Evolutionary conservation across 2,797 vertebrate species (phyloP), one percentile per base, ranked within the genome.

Genomic region (Champsocephalus esox): DNA sequence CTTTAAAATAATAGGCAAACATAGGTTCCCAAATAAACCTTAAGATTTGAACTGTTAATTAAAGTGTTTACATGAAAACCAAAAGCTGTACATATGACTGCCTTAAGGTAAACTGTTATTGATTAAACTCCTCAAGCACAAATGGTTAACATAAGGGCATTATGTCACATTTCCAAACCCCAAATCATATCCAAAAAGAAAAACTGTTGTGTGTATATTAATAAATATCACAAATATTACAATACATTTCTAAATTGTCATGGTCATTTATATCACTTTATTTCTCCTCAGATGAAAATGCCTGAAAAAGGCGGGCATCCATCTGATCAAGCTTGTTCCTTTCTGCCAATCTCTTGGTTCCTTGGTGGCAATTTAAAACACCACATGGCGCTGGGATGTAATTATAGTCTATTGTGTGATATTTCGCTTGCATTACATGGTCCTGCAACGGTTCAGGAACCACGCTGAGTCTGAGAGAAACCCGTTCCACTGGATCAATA

Each of bases 361-460:
- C 24, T 28, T 3, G 43, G 64, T 69, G 56, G 73, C 66, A 68
- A 87, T 90, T 88, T 84, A 72, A 76, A 88, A 85, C 71, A 61
- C 85, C 43, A 41, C 71, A 85, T 68, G 85, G 73, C 79, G 77
- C 77, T 80, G 66, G 68, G 68, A 81, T 81, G 88, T 85, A 89
- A 91, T 93, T 89, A 91, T 77, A 72, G 76, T 45, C 64, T 60
- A 86, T 85, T 86, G 81, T 90, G 73, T 92, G 80, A 90, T 91
- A 87, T 90, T 91, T 88, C 75, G 69, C 77, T 79, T 86, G 84
- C 85, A 92, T 93, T 89, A 91, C 84, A 88, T 73, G 83, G 79
- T 79, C 12, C 73, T 77, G 80, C 79, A 87, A 84, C 11, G 83
- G 82, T 88, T 88, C 82, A 84, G 46, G 48, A 81, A 68, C 77